phyloP scores from a whole-genome alignment of 2,797 vertebrate species.

The Acrossocheilus wenchowensis region DNA sequence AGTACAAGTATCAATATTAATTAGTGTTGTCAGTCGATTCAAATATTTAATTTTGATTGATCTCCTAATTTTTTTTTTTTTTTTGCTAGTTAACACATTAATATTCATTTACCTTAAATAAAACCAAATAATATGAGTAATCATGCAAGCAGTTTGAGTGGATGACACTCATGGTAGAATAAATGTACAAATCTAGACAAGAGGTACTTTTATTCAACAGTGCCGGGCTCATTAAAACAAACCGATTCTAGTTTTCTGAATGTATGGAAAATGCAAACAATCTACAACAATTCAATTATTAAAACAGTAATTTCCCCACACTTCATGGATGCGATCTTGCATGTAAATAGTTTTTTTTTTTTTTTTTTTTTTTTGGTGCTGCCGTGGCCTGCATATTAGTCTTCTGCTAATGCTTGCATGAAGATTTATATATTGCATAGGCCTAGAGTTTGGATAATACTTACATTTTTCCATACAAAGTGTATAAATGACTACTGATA shows the following conservation, averaged over 20 bases:
- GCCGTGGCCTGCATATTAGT: neutral
- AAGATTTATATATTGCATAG: neutral
- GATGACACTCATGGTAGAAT: neutral
- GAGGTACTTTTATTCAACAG: neutral
- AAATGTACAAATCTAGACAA: neutral
- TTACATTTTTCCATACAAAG: neutral
- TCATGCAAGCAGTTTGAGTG: neutral
- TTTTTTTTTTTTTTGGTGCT: neutral
- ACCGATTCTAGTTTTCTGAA: neutral
- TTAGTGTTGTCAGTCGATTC: neutral
- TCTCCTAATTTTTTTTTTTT: neutral
- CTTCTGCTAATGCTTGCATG: neutral
- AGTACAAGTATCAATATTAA: conserved; percentile 47
- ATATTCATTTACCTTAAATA: neutral
- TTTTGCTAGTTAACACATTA: neutral
- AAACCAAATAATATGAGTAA: conserved; percentile 7
- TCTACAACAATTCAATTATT: neutral
- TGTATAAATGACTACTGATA: neutral
- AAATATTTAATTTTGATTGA: conserved; percentile 17
- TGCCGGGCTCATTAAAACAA: neutral
- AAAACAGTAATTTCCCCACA: neutral
- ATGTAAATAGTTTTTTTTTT: too few species aligned
- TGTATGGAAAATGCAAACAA: neutral
- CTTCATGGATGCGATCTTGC: neutral
- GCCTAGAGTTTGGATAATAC: neutral